These are phyloP conservation scores for Papilio polytes DNA, from an alignment of 1,140 invertebrate species.

Conservation along the genomic window DNA sequence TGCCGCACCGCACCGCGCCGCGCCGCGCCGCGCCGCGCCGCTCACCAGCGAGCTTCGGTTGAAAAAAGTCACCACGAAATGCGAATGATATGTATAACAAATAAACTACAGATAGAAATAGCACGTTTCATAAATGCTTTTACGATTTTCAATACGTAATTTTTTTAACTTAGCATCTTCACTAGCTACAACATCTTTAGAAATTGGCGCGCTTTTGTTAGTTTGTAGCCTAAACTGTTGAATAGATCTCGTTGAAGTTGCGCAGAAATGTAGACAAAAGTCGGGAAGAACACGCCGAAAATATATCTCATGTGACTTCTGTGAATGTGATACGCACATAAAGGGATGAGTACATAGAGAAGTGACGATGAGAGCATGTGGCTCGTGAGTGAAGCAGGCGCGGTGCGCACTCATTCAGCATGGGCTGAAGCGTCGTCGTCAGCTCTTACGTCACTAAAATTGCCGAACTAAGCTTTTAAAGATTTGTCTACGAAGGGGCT, in stretches of 20 bases:
- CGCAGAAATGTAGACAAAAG: no score
- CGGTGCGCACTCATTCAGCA: no score
- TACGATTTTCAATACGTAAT: background rate
- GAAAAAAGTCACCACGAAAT: background rate
- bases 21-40: background rate
- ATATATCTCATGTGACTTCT: background rate
- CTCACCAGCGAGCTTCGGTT: background rate
- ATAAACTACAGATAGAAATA: background rate
- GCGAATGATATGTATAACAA: background rate
- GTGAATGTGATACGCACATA: conserved; percentile 8
- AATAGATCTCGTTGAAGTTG: no score
- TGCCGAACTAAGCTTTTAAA: no score
- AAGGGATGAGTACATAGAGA: background rate
- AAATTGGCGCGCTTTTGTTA: no score
- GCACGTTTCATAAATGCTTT: background rate
- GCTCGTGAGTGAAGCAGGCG: background rate
- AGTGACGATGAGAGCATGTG: no score
- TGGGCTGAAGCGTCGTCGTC: no score
- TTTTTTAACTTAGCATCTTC: background rate
- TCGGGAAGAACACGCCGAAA: background rate
- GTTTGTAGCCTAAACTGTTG: no score
- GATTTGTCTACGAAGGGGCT: background rate
- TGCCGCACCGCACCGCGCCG: background rate
- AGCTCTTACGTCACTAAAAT: no score
- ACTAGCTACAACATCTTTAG: no score